Percentiles rank a stretch among this genome's conserved stretches.
These are phyloP conservation scores for Brienomyrus longianalis DNA, from an alignment of 2,113 vertebrate species.

Conservation along the genomic window DNA sequence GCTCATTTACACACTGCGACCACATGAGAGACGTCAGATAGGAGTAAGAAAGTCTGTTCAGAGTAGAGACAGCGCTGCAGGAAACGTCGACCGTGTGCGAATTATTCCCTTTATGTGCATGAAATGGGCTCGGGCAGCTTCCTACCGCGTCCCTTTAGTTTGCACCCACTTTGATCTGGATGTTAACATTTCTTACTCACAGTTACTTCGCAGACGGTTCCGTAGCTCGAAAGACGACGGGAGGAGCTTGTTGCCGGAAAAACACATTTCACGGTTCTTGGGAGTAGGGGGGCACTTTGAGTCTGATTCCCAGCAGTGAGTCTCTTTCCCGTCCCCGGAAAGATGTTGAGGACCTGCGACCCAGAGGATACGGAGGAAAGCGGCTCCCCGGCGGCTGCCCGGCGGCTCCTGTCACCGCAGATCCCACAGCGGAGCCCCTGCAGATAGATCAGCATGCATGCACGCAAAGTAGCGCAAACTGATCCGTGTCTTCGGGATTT, in stretches of 20 bases:
- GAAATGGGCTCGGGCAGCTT: neutral
- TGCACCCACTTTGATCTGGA: neutral
- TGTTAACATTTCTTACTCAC: neutral
- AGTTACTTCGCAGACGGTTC: neutral
- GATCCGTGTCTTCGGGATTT: neutral
- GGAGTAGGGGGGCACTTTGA: neutral
- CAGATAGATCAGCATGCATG: neutral
- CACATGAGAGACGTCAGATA: neutral
- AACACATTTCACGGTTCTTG: neutral
- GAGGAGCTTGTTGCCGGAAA: neutral
- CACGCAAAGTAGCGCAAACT: neutral
- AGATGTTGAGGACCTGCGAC: neutral
- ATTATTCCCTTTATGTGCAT: neutral
- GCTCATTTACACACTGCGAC: neutral
- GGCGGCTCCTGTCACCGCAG: conserved; percentile 48
- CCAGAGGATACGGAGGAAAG: conserved; percentile 19
- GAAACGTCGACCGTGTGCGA: neutral
- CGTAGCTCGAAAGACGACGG: neutral
- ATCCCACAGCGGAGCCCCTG: conserved; percentile 31
- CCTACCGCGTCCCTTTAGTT: neutral
- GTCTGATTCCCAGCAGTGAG: neutral
- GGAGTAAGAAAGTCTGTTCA: neutral
- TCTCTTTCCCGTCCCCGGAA: neutral
- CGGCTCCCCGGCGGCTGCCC: conserved; percentile 41
- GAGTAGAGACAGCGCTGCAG: neutral